phyloP scores from a whole-genome alignment of 2,113 vertebrate genomes.

The human region DNA sequence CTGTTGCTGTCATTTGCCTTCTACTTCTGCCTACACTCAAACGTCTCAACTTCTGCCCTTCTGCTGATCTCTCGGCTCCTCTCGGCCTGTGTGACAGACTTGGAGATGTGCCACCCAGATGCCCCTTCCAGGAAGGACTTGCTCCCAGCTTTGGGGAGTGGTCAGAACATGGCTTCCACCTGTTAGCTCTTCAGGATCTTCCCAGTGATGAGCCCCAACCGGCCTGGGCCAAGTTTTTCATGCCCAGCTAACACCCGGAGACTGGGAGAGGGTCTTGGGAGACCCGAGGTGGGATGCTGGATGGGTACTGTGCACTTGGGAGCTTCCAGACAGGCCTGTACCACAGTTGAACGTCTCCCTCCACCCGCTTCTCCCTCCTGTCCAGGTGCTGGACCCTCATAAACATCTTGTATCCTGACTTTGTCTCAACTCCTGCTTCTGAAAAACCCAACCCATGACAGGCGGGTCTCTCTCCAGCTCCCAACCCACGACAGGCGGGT shows the following conservation, averaged over 20 bases:
- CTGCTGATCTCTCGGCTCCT: neutral
- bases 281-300: neutral
- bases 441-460: no score
- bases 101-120: fast-evolving
- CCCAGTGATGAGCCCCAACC: neutral
- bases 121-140: neutral
- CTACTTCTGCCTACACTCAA: neutral
- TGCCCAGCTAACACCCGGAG: fast-evolving
- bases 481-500: fast-evolving
- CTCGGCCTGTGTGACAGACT: neutral
- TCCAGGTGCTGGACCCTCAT: neutral
- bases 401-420: neutral
- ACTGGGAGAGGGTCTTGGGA: neutral
- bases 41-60: neutral
- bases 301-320: fast-evolving
- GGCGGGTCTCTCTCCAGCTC: no score
- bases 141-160: fast-evolving
- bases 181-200: no score
- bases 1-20: neutral
- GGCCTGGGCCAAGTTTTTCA: neutral
- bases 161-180: neutral
- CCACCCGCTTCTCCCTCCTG: no score
- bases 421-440: neutral
- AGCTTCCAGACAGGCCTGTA: neutral
- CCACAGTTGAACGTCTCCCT: no score